phyloP scores from a whole-genome alignment of 2,797 vertebrate species.

The Sphaeramia orbicularis region DNA sequence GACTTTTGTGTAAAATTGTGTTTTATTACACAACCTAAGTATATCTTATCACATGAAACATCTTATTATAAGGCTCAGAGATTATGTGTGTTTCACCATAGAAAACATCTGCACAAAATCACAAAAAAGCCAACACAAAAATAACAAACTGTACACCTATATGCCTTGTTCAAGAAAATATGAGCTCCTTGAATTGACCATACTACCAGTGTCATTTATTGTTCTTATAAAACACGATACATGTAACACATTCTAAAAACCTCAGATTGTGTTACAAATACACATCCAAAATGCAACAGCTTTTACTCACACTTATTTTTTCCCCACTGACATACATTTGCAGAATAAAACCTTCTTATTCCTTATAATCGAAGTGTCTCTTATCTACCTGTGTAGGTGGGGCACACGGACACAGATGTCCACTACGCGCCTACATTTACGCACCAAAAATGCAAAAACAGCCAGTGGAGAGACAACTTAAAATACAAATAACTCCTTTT shows the following conservation, averaged over 20 bases:
- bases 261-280: not conserved
- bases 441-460: not conserved
- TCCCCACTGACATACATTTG: constrained; percentile 1
- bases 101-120: not conserved
- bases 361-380: constrained; percentile 5
- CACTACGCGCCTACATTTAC: not conserved
- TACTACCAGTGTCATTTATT: not conserved
- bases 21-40: not conserved
- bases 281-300: constrained; percentile 18
- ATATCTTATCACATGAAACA: not conserved
- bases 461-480: not conserved
- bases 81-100: not conserved
- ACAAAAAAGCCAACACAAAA: not conserved
- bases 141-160: not conserved
- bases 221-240: constrained; percentile 10
- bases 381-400: constrained; percentile 67
- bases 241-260: constrained; percentile 20
- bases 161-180: not conserved
- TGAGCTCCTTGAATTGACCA: not conserved
- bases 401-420: constrained; percentile 47
- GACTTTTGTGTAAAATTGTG: constrained; percentile 6
- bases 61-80: too few relatives aligned
- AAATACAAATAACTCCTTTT: not conserved
- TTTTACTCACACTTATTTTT: not conserved
- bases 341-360: not conserved